Percentiles rank a stretch among this genome's conserved stretches.
These are phyloP conservation scores for Petaurus breviceps DNA, from an alignment of 2,113 vertebrate species.

Conservation along the genomic window DNA sequence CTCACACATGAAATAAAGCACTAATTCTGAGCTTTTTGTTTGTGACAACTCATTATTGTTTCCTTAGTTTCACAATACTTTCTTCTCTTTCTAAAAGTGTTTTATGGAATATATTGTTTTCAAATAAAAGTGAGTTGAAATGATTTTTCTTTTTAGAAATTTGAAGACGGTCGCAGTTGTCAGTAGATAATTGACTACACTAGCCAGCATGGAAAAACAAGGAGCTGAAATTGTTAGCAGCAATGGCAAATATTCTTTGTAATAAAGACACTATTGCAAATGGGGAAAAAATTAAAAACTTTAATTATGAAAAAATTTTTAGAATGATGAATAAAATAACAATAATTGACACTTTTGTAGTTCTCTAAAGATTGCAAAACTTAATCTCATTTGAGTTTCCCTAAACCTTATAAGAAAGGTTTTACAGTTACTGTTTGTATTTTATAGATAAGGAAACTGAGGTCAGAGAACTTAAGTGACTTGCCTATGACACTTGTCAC, in stretches of 20 bases:
- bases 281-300: constrained; percentile 4
- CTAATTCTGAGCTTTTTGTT: background rate
- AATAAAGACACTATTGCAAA: background rate
- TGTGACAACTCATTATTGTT: background rate
- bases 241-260: background rate
- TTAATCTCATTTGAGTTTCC: background rate
- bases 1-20: background rate
- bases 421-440: background rate
- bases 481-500: background rate
- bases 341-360: background rate
- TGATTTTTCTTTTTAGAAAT: constrained; percentile 12
- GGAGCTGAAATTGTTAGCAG: background rate
- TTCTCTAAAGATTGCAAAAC: background rate
- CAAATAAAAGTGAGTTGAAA: background rate
- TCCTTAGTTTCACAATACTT: background rate
- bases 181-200: background rate
- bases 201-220: constrained; percentile 6
- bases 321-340: constrained; percentile 7
- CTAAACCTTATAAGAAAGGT: background rate
- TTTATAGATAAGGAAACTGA: background rate
- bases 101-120: background rate
- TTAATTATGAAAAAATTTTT: background rate
- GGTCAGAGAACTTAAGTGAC: background rate
- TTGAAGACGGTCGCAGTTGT: background rate
- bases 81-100: background rate